Conservation (phyloP, 2,888 invertebrate genomes). For the Galeruca laticollis region DNA sequence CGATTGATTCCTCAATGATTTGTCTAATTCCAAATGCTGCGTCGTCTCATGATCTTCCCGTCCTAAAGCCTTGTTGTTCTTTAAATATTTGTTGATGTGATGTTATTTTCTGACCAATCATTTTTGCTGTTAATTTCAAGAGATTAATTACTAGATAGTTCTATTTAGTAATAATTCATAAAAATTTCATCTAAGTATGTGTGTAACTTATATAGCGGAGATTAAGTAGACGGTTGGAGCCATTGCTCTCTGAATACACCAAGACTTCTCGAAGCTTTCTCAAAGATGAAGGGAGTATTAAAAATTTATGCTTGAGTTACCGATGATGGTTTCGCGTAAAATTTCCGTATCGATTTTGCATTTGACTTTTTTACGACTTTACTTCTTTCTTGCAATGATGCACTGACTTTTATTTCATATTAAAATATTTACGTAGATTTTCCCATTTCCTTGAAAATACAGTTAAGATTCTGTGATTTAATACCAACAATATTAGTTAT, state of each 20-base stretch:
- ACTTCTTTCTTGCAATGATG: slow-evolving; percentile 14
- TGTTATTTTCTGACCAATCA: too few relatives aligned
- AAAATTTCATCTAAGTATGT: too few relatives aligned
- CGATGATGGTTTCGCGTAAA: slow-evolving; percentile 34
- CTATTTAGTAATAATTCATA: too few relatives aligned
- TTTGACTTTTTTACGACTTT: slow-evolving; percentile 28
- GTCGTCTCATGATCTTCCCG: too few relatives aligned
- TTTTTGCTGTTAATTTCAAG: too few relatives aligned
- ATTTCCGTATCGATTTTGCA: slow-evolving; percentile 43
- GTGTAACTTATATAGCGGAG: too few relatives aligned
- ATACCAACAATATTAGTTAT: too few relatives aligned
- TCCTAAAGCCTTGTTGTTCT: too few relatives aligned
- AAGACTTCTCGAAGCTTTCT: background rate
- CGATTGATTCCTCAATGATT: too few relatives aligned
- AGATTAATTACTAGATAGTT: too few relatives aligned
- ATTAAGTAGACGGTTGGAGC: background rate
- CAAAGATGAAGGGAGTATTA: slow-evolving; percentile 31
- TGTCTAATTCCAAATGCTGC: too few relatives aligned
- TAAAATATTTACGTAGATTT: background rate
- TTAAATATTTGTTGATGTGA: too few relatives aligned
- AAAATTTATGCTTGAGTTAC: slow-evolving; percentile 44
- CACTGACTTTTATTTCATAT: slow-evolving; percentile 11
- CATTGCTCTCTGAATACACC: background rate
- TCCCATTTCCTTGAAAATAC: background rate
- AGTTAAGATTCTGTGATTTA: background rate